A percentile compares a stretch with the other conserved stretches of the same genome.
Evolutionary conservation across 1,140 invertebrate species (phyloP).

Genomic region (Araneus ventricosus): DNA sequence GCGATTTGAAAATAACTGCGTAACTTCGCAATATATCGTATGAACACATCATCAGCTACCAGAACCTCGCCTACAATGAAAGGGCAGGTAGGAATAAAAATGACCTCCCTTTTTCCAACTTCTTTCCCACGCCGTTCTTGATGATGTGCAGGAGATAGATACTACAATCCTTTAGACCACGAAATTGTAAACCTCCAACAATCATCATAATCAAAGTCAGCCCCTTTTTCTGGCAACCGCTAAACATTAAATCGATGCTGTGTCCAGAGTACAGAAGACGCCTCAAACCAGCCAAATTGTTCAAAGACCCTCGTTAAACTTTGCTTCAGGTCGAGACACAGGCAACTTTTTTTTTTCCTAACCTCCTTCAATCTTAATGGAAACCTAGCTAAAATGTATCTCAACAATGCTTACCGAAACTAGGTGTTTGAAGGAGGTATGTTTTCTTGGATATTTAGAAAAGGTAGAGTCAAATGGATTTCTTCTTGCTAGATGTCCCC

Average conservation of each 20-base stretch:
- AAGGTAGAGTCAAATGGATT: conserved; percentile 17
- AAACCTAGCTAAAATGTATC: conserved; percentile 40
- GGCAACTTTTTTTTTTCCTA: neutral
- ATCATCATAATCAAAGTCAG: conserved; percentile 43
- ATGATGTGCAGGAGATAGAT: conserved; percentile 42
- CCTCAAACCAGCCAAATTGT: conserved; percentile 14
- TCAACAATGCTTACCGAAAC: conserved; percentile 21
- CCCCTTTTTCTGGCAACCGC: conserved; percentile 25
- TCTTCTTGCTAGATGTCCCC: neutral
- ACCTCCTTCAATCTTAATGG: neutral
- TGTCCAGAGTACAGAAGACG: conserved; percentile 34
- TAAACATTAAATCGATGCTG: conserved; percentile 15
- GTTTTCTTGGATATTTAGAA: neutral
- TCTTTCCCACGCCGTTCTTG: conserved; percentile 39
- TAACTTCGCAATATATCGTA: no score
- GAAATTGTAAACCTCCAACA: conserved; percentile 32
- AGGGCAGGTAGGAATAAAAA: conserved; percentile 18
- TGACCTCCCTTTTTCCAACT: neutral
- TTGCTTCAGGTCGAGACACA: conserved; percentile 14
- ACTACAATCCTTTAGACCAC: conserved; percentile 36
- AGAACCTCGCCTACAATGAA: neutral
- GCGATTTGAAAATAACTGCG: no score
- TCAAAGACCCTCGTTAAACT: conserved; percentile 35
- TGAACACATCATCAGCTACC: conserved; percentile 25
- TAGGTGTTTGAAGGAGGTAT: conserved; percentile 38